phyloP scores from a whole-genome alignment of 2,113 vertebrate species.

The Progne subis region DNA sequence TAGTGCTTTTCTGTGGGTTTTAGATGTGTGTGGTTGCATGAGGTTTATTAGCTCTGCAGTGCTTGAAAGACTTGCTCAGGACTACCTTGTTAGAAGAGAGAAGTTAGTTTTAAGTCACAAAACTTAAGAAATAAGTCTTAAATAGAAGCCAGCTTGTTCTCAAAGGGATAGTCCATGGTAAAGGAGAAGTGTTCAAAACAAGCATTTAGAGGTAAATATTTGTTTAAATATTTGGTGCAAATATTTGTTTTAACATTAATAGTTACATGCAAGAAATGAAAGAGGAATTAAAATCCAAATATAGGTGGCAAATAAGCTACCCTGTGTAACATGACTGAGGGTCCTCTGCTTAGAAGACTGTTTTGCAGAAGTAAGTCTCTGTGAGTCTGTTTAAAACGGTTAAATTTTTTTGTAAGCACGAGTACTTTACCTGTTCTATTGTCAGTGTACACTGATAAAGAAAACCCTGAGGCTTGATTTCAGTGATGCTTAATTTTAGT shows the following conservation, averaged over 20 bases:
- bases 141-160: background rate
- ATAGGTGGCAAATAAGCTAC: background rate
- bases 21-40: background rate
- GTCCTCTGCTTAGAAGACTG: background rate
- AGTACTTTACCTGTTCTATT: background rate
- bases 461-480: background rate
- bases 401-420: background rate
- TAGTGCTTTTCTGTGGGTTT: background rate
- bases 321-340: background rate
- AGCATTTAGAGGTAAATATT: background rate
- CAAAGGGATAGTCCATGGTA: background rate
- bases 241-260: background rate
- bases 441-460: background rate
- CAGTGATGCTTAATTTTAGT: constrained; percentile 53
- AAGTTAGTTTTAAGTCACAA: background rate
- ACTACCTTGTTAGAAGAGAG: background rate
- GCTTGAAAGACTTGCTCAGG: background rate
- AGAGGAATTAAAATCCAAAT: background rate
- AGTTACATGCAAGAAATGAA: background rate
- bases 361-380: background rate
- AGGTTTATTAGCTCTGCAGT: background rate
- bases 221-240: background rate
- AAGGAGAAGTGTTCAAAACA: background rate
- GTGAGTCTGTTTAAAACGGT: background rate
- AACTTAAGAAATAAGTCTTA: background rate